Evolutionary conservation across 2,113 vertebrate genomes (phyloP).

Genomic region (Catagonus wagneri): DNA sequence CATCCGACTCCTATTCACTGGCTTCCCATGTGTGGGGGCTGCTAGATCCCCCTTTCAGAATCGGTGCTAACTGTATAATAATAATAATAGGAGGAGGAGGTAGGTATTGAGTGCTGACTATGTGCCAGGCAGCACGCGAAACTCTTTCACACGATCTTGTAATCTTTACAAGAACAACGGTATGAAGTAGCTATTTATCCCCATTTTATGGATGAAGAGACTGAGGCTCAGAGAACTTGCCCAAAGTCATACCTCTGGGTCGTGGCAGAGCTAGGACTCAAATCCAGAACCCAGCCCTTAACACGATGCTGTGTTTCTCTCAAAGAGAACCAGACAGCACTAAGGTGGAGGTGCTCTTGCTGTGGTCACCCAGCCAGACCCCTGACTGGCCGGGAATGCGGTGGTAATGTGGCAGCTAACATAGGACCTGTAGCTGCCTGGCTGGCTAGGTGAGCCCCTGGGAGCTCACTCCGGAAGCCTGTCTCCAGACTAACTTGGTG

Average conservation of each 20-base stretch:
- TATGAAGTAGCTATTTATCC: background rate
- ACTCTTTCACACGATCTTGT: background rate
- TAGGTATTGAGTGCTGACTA: background rate
- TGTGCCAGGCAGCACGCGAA: background rate
- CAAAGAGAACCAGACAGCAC: background rate
- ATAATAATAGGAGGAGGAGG: too few relatives aligned
- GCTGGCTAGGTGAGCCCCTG: background rate
- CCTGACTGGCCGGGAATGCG: background rate
- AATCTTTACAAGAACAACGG: background rate
- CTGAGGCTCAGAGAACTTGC: background rate
- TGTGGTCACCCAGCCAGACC: background rate
- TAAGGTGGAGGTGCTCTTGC: background rate
- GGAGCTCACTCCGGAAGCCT: background rate
- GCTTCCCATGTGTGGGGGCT: background rate
- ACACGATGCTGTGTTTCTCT: background rate
- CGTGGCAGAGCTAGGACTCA: background rate
- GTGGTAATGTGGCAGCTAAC: background rate
- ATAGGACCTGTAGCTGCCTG: background rate
- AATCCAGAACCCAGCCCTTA: background rate
- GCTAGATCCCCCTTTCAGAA: accelerated
- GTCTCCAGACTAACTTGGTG: background rate
- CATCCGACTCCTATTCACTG: accelerated
- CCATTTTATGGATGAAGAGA: background rate
- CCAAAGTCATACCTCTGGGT: background rate
- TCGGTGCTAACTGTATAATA: background rate